Base-by-base conservation (phyloP, 2,888 invertebrate genomes). In the Tetanocera ferruginea region DNA sequence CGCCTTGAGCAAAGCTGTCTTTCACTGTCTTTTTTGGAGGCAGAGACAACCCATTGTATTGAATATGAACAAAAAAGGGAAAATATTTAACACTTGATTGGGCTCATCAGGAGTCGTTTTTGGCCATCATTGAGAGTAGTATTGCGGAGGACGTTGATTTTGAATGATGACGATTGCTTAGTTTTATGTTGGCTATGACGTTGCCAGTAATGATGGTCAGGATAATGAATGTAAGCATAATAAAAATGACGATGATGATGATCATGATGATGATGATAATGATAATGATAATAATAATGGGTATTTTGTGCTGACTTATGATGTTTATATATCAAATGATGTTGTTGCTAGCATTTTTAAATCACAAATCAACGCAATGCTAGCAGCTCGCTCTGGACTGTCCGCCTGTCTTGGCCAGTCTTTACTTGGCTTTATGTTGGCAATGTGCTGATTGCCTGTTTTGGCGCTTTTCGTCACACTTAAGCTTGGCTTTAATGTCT, bases 191-290 rank as follows among this genome's bases (percentile, higher is more conserved):
- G 67, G 49, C 23, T 19, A 23, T n/a, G 57, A 55, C n/a, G 34
- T 31, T 31, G 31, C 19, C 17, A 34, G 3, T 66, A 52, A 51
- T 25, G 70, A 70, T 70, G 52, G 19, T 19, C 9, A 19, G 28
- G 34, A n/a, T 55, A 55, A 70, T 19, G 70, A 28, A 28, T 11
- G 9, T 28, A 6, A 52, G 9, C 3, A n/a, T 0, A 4, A 43
- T 8, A 66, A 23, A 43, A 84, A 82, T 79, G 79, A 78, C 79
- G 83, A 60, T 82, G 80, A 83, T 83, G 85, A 82, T 81, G 83
- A 85, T 86, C 84, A 83, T 34, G 64, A 43, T 34, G n/a, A n/a
- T n/a, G n/a, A 82, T 79, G 79, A 78, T 78, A 84, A 60, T 82
- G 80, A 83, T 83, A 86, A 82, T 81, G 83, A 85, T 86, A 84